A percentile compares a stretch with the other conserved stretches of the same genome.
phyloP scores from a whole-genome alignment of 2,888 invertebrate genomes.

The Xestia xanthographa region DNA sequence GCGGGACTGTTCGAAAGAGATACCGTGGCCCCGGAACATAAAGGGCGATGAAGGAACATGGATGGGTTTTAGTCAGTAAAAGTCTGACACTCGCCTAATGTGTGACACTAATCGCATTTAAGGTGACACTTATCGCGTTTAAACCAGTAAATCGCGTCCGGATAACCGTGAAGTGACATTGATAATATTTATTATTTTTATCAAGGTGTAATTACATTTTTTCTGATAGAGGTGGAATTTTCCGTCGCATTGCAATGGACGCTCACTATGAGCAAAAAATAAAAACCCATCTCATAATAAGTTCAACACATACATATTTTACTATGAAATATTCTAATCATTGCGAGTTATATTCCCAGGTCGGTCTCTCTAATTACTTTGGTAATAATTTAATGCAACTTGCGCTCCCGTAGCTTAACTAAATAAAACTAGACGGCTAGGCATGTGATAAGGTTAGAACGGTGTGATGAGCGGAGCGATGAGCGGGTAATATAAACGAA shows the following conservation, averaged over 20 bases:
- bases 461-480: slow-evolving; percentile 11
- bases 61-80: too few species aligned
- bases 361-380: slow-evolving; percentile 38
- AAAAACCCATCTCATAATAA: neutral
- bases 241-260: too few species aligned
- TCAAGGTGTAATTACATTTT: neutral
- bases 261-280: neutral
- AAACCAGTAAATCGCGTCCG: too few species aligned
- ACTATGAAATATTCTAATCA: slow-evolving; percentile 17
- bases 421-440: slow-evolving; percentile 9
- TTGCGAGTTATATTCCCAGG: slow-evolving; percentile 24
- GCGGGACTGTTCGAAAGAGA: too few species aligned
- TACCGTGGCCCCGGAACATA: too few species aligned
- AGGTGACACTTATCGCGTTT: too few species aligned
- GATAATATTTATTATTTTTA: too few species aligned
- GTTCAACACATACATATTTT: slow-evolving; percentile 2
- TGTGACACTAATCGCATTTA: too few species aligned
- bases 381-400: slow-evolving; percentile 54
- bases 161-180: too few species aligned
- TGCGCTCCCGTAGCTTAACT: slow-evolving; percentile 32
- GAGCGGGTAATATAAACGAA: neutral
- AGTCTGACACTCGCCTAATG: too few species aligned
- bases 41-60: too few species aligned
- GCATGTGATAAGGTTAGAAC: neutral
- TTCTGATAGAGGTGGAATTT: neutral